A percentile compares a stretch with the other conserved stretches of the same genome.
Conservation (phyloP, 2,113 vertebrate species). For the Sakesphorus luctuosus region DNA sequence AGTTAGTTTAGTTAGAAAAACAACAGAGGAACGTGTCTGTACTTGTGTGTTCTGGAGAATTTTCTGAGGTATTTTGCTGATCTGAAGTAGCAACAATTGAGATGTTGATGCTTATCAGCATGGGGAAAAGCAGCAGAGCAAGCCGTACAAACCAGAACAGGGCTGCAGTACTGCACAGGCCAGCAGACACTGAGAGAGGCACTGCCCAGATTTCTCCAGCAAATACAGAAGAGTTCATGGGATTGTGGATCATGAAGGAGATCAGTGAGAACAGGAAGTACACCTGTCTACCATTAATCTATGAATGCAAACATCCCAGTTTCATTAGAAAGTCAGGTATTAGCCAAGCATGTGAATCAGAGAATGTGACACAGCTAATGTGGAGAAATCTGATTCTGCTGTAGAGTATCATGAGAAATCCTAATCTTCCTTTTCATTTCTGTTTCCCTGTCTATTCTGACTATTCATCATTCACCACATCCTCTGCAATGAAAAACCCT, state of each 20-base stretch:
- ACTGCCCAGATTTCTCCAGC: background rate
- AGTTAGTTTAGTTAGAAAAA: background rate
- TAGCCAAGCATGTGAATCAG: background rate
- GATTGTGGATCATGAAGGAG: background rate
- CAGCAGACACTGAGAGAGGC: background rate
- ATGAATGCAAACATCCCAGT: background rate
- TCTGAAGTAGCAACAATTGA: background rate
- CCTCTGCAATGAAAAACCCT: background rate
- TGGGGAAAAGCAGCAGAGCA: background rate
- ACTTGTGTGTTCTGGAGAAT: background rate
- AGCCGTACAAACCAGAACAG: background rate
- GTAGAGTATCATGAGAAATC: background rate
- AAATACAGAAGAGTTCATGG: background rate
- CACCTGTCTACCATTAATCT: background rate
- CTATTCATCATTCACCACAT: fast-evolving
- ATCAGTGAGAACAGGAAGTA: background rate
- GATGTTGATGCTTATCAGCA: fast-evolving
- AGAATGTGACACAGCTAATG: background rate
- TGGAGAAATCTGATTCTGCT: background rate
- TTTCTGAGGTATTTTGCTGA: background rate
- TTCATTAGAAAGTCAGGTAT: background rate
- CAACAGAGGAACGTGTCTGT: background rate
- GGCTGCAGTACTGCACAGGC: background rate
- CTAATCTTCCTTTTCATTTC: background rate
- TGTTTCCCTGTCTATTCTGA: background rate